Evolutionary conservation across 2,888 invertebrate species (phyloP), one percentile per base, ranked within the genome.

Genomic region (Melangyna quadrimaculata): DNA sequence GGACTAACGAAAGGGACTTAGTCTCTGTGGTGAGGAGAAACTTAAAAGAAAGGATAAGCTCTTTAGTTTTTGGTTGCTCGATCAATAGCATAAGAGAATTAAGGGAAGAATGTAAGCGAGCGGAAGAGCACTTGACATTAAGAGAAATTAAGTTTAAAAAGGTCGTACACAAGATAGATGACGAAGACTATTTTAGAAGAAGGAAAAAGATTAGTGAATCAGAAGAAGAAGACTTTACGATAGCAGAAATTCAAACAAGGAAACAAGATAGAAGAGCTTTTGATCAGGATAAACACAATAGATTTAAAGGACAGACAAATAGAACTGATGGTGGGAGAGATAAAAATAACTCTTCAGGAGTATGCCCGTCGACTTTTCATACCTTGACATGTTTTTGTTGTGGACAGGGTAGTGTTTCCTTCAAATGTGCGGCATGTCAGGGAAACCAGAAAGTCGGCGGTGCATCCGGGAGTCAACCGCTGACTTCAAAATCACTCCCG

Each of bases 301-400:
- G 12, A 2, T 12, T 2, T 51, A 51, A 51, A 6, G 51, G 3
- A 24, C 24, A 14, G n/a, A n/a, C n/a, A 51, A 37, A 35, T 2
- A 59, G 17, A 14, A 19, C 9, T 22, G 22, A 32, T 12, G 7
- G 2, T 2, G 1, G 5, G 3, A 24, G 3, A 7, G 24, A 51
- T 12, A 27, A 14, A 14, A 14, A 7, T 6, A 6, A 24, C 2
- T 24, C 37, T 8, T 8, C 14, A 2, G 14, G 12, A 0, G 32
- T 3, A 8, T 59, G 59, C 6, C 29, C 59, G 4, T 61, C 59
- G 1, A 12, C 59, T 2, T 19, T 61, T 24, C 59, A 61, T 35
- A 61, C 59, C 59, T 37, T 61, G 9, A 61, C 59, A 14, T 61
- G 37, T 24, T 61, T 61, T n/a, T 29, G 35, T 22, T 61, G 37